These are phyloP conservation scores for Cercopithecus hamlyni DNA, from an alignment of 2,797 vertebrate species.

Conservation along the genomic window DNA sequence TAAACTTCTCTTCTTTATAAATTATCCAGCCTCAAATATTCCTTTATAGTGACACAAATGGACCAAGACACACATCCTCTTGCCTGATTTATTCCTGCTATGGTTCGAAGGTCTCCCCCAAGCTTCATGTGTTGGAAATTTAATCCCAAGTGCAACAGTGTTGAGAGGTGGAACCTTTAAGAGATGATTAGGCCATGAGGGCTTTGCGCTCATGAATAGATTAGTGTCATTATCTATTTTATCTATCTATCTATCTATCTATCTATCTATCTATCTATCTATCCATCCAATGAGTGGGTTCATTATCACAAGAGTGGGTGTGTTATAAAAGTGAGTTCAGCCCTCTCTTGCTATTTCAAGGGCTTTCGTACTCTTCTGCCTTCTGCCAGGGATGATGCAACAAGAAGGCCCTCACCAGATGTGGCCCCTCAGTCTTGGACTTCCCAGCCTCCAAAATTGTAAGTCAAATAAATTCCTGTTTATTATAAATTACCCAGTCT, in stretches of 20 bases:
- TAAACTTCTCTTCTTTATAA: neutral
- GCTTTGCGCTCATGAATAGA: neutral
- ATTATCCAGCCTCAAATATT: neutral
- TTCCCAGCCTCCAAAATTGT: neutral
- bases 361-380: neutral
- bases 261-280: too few species aligned
- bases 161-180: neutral
- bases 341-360: neutral
- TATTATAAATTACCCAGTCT: neutral
- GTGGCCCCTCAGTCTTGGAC: neutral
- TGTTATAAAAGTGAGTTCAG: neutral
- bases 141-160: neutral
- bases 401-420: neutral
- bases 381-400: neutral
- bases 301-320: neutral
- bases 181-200: neutral
- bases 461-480: neutral
- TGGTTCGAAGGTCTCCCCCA: neutral
- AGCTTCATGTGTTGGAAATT: neutral
- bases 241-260: too few species aligned
- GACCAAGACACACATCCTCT: neutral
- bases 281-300: neutral
- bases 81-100: neutral
- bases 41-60: neutral
- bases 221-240: neutral